A percentile compares a stretch with the other conserved stretches of the same genome.
These are phyloP conservation scores for Amblyraja radiata DNA, from an alignment of 2,797 vertebrate genomes.

Conservation along the genomic window DNA sequence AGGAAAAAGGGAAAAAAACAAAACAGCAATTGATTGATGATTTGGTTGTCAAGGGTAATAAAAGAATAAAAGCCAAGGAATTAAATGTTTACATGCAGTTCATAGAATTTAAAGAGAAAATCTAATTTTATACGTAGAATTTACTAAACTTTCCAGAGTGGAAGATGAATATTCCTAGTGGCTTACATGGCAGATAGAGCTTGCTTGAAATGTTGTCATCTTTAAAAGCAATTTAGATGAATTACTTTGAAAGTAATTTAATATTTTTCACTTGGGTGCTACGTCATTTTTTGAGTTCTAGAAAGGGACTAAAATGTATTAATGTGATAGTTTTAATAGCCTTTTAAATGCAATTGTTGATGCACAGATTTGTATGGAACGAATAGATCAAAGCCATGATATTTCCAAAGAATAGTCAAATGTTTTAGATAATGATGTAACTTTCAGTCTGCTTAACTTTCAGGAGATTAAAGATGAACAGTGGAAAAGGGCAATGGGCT, in stretches of 20 bases:
- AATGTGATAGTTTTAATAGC: background rate
- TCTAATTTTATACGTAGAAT: too few relatives aligned
- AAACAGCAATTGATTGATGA: background rate
- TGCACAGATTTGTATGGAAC: background rate
- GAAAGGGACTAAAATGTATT: too few relatives aligned
- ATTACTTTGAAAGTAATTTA: background rate
- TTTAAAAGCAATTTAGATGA: too few relatives aligned
- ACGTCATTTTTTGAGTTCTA: background rate
- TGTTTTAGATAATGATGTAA: background rate
- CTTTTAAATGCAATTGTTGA: background rate
- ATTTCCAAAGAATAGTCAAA: background rate
- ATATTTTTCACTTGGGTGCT: background rate
- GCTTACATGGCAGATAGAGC: too few relatives aligned
- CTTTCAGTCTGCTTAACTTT: constrained; percentile 26
- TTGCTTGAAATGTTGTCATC: too few relatives aligned
- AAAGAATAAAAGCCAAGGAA: background rate
- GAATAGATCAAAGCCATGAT: background rate
- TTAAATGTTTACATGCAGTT: too few relatives aligned
- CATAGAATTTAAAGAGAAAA: too few relatives aligned
- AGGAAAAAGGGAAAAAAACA: too few relatives aligned
- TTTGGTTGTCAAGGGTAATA: background rate
- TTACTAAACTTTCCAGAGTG: too few relatives aligned
- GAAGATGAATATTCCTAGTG: too few relatives aligned
- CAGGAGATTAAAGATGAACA: constrained; percentile 80
- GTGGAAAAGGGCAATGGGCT: constrained; percentile 83